Evolutionary conservation across 2,888 invertebrate species (phyloP).

Genomic region (Sicus ferrugineus): DNA sequence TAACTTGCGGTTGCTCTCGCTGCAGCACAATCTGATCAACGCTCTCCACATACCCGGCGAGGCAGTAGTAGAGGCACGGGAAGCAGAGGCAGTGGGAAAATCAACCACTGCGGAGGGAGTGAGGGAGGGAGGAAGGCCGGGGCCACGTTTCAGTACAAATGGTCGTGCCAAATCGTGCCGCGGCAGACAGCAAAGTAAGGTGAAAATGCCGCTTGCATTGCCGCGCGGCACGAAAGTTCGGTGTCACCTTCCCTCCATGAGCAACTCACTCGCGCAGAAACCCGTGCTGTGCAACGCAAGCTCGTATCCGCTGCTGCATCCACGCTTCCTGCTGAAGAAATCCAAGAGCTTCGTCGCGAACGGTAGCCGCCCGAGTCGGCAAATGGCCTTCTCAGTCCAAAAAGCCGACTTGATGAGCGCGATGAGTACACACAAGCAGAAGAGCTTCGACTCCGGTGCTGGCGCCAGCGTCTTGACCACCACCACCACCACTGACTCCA

Average conservation of each 20-base stretch:
- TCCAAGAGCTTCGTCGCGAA: conserved; percentile 62
- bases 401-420: conserved; percentile 11
- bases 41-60: conserved; percentile 62
- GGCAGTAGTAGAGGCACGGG: background rate
- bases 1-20: conserved; percentile 81
- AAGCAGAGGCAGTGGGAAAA: background rate
- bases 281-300: conserved; percentile 28
- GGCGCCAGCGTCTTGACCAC: conserved; percentile 40
- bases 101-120: background rate
- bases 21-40: conserved; percentile 90
- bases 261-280: conserved; percentile 6
- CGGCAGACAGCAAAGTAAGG: background rate
- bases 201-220: too few relatives aligned
- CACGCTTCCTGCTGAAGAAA: conserved; percentile 55
- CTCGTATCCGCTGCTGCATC: conserved; percentile 39
- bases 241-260: conserved; percentile 30
- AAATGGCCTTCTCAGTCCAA: too few relatives aligned
- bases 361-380: conserved; percentile 50
- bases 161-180: background rate
- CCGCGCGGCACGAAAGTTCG: too few relatives aligned
- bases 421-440: conserved; percentile 37
- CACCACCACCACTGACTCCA: conserved; percentile 28
- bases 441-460: conserved; percentile 54
- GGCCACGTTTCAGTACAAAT: too few relatives aligned
- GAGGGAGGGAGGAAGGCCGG: background rate